Conservation (phyloP, 2,113 vertebrate genomes). For the Rhegmatorhina hoffmannsi region DNA sequence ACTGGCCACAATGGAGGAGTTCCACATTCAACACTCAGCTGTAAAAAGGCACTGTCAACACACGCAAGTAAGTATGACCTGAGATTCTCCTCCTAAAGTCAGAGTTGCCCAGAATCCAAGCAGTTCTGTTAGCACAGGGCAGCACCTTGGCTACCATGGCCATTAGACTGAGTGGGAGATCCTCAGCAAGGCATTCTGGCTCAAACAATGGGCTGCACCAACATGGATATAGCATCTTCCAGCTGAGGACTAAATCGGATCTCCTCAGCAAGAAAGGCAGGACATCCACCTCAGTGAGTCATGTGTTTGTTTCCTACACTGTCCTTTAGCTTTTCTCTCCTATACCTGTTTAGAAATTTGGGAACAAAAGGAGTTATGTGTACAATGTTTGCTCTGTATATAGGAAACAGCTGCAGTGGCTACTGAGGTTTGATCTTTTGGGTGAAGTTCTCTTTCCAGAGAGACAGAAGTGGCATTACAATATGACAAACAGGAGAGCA, state of each 20-base stretch:
- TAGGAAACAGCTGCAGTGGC: background rate
- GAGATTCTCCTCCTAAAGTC: background rate
- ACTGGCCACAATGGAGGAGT: background rate
- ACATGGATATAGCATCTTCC: background rate
- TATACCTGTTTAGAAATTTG: accelerated
- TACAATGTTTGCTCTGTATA: background rate
- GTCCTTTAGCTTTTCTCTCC: background rate
- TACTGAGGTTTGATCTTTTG: background rate
- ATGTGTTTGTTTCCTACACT: background rate
- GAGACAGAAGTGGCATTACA: background rate
- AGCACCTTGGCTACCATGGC: background rate
- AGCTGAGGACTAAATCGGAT: background rate
- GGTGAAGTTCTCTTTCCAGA: background rate
- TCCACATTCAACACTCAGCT: background rate
- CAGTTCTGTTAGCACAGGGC: background rate
- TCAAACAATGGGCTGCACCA: background rate
- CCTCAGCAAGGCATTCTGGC: background rate
- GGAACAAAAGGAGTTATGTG: background rate
- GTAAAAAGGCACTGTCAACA: background rate
- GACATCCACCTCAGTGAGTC: background rate
- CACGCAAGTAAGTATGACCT: background rate
- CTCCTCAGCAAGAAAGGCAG: background rate
- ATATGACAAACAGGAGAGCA: background rate
- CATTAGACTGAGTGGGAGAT: background rate
- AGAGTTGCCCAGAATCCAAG: background rate